phyloP scores from a whole-genome alignment of 2,888 invertebrate species.

The Tenthredo scrophulariae region DNA sequence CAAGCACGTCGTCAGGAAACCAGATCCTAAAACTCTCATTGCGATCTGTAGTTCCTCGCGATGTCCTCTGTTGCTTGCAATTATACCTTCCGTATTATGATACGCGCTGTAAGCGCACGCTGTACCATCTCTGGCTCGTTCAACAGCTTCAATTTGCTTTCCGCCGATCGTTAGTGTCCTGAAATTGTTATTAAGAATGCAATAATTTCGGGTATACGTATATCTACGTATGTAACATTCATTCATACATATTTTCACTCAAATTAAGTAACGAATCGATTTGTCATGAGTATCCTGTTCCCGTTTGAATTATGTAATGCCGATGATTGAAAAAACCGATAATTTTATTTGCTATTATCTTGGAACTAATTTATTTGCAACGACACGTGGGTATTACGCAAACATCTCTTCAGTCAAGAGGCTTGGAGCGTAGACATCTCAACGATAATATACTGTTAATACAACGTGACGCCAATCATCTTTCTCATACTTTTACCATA shows the following conservation, averaged over 20 bases:
- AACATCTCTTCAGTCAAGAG: background rate
- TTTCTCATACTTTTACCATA: background rate
- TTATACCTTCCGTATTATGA: conserved; percentile 77
- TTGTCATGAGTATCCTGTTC: background rate
- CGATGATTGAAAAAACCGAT: background rate
- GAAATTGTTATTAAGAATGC: conserved; percentile 56
- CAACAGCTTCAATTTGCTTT: conserved; percentile 74
- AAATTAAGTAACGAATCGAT: background rate
- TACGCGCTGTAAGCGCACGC: conserved; percentile 79
- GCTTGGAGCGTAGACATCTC: background rate
- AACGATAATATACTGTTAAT: background rate
- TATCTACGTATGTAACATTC: background rate
- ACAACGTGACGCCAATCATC: background rate
- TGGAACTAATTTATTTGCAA: conserved; percentile 1
- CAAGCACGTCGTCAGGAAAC: conserved; percentile 78
- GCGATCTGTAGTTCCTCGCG: conserved; percentile 78
- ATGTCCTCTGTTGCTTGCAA: conserved; percentile 77
- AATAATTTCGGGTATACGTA: background rate
- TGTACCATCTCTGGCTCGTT: conserved; percentile 78
- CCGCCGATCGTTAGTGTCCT: conserved; percentile 76
- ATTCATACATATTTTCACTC: background rate
- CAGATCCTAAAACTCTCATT: conserved; percentile 78
- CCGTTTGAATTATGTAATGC: background rate
- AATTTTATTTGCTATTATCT: background rate
- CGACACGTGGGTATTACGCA: background rate